Percentiles rank a stretch among this genome's conserved stretches.
Conservation (phyloP, 2,888 invertebrate species). For the Amblyteles armatorius region DNA sequence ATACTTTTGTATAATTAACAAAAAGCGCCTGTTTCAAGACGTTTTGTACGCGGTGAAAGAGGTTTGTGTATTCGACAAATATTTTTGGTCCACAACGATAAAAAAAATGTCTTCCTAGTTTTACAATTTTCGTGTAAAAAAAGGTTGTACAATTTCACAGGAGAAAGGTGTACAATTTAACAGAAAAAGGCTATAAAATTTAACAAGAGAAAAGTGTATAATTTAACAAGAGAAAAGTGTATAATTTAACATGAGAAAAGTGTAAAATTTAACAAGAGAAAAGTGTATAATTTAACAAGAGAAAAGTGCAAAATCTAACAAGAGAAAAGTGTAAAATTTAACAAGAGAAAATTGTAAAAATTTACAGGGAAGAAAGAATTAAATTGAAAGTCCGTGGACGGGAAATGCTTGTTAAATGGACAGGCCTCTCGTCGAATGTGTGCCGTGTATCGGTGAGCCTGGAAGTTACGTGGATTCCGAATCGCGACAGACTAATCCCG, state of each 20-base stretch:
- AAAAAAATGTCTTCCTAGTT: neutral
- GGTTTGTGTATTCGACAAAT: neutral
- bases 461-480: conserved; percentile 27
- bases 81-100: neutral
- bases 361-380: neutral
- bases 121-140: too few species aligned
- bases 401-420: neutral
- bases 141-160: too few species aligned
- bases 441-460: conserved; percentile 1
- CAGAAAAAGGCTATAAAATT: too few species aligned
- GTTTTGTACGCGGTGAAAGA: neutral
- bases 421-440: neutral
- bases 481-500: conserved; percentile 49
- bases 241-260: too few species aligned
- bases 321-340: too few species aligned
- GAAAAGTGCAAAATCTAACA: too few species aligned
- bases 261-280: too few species aligned
- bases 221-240: too few species aligned
- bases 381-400: neutral
- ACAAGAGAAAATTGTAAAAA: too few species aligned
- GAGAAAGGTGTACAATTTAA: too few species aligned
- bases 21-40: neutral
- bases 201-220: too few species aligned
- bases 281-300: too few species aligned
- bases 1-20: neutral